A percentile compares a stretch with the other conserved stretches of the same genome.
phyloP scores from a whole-genome alignment of 2,888 invertebrate species.

The Dasysyrphus albostriatus region DNA sequence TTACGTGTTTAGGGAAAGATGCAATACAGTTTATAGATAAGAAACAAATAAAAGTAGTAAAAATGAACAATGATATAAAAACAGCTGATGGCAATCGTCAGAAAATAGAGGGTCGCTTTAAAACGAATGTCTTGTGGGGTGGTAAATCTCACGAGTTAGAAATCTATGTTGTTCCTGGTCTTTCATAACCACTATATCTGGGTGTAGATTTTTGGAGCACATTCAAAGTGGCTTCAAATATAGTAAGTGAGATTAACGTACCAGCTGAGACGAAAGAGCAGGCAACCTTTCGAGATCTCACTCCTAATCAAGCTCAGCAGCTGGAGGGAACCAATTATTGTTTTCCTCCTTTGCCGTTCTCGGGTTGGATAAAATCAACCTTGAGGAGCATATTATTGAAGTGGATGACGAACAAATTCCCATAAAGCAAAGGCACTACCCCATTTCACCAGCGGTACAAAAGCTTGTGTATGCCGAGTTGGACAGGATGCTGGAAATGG shows the following conservation, averaged over 20 bases:
- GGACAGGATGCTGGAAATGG: conserved; percentile 21
- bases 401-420: conserved; percentile 8
- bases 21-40: not conserved
- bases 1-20: conserved; percentile 17
- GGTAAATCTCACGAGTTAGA: not conserved
- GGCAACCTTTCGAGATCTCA: not conserved
- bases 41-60: not conserved
- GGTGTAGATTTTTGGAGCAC: conserved; percentile 1
- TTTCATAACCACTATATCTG: not conserved
- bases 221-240: not conserved
- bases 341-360: not conserved
- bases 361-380: not conserved
- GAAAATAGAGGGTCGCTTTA: not conserved
- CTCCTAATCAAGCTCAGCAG: not conserved
- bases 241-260: not conserved
- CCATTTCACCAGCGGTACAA: conserved; percentile 30
- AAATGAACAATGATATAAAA: not conserved
- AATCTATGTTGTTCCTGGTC: not conserved
- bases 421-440: conserved; percentile 13
- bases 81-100: conserved; percentile 9
- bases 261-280: not conserved
- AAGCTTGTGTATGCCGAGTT: conserved; percentile 29
- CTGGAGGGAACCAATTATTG: not conserved
- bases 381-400: conserved; percentile 16
- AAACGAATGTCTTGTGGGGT: not conserved